These are phyloP conservation scores for Noctilio leporinus DNA, from an alignment of 2,113 vertebrate species.

Conservation along the genomic window DNA sequence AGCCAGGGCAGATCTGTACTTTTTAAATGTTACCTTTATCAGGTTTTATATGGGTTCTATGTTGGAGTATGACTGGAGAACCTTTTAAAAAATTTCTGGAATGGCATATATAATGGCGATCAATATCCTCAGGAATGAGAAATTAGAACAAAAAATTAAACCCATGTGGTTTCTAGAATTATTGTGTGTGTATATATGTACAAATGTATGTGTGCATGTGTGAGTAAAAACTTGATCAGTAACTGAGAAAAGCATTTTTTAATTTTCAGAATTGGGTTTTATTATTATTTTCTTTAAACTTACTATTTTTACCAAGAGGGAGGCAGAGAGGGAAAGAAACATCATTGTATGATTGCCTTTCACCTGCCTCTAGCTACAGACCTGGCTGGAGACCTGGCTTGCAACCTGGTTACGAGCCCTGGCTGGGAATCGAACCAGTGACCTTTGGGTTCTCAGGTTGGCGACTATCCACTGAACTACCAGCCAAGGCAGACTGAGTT, in stretches of 20 bases:
- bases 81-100: neutral
- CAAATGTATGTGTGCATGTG: neutral
- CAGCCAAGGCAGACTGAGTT: too few relatives aligned
- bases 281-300: too few relatives aligned
- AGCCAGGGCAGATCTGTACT: neutral
- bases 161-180: neutral
- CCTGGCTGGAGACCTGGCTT: too few relatives aligned
- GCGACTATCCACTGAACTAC: too few relatives aligned
- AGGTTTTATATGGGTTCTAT: neutral
- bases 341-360: too few relatives aligned
- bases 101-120: neutral
- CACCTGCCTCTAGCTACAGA: too few relatives aligned
- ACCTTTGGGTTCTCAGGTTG: too few relatives aligned
- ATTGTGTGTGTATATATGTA: neutral
- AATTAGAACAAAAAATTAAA: neutral
- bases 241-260: neutral
- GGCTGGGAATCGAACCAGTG: too few relatives aligned
- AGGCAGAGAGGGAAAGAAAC: too few relatives aligned
- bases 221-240: neutral
- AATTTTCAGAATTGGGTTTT: neutral
- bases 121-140: neutral
- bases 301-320: too few relatives aligned
- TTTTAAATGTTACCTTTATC: neutral
- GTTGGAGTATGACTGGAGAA: neutral
- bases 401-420: too few relatives aligned